These are phyloP conservation scores for Diaperis boleti DNA, from an alignment of 2,888 invertebrate species.

Conservation along the genomic window DNA sequence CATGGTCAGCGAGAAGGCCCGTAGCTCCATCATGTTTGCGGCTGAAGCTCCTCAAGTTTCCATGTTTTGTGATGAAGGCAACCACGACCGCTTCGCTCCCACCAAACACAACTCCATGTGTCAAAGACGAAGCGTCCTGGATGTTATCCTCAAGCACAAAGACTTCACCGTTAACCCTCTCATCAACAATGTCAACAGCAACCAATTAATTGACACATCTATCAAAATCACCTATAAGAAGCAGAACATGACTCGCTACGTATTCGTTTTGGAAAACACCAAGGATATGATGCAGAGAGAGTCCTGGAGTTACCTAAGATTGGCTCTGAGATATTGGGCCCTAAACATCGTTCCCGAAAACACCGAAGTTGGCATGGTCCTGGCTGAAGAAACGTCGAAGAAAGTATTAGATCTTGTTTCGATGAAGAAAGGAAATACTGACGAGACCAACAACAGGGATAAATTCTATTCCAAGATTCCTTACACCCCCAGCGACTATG, in stretches of 20 bases:
- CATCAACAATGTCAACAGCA: constrained; percentile 53
- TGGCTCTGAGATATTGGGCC: constrained; percentile 72
- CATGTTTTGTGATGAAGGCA: constrained; percentile 73
- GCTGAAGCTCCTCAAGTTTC: constrained; percentile 68
- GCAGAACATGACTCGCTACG: constrained; percentile 69
- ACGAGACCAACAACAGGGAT: constrained; percentile 52
- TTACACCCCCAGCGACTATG: constrained; percentile 68
- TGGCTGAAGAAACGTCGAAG: constrained; percentile 65
- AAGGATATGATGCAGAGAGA: constrained; percentile 71
- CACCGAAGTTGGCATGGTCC: constrained; percentile 69
- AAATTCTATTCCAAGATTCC: constrained; percentile 64
- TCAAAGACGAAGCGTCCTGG: constrained; percentile 70
- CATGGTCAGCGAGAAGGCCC: constrained; percentile 66
- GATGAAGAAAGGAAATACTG: constrained; percentile 50
- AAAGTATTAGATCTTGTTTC: constrained; percentile 62
- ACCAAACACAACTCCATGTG: constrained; percentile 77
- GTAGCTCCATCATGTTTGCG: constrained; percentile 70
- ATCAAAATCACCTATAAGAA: constrained; percentile 69
- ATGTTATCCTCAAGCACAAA: constrained; percentile 69
- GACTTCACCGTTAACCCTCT: constrained; percentile 66
- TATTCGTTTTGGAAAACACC: constrained; percentile 72
- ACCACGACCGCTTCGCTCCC: constrained; percentile 73
- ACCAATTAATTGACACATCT: constrained; percentile 65
- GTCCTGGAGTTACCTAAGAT: constrained; percentile 72
- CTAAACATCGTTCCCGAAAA: constrained; percentile 69